Conservation (phyloP, 2,113 vertebrate genomes). For the Physeter macrocephalus region DNA sequence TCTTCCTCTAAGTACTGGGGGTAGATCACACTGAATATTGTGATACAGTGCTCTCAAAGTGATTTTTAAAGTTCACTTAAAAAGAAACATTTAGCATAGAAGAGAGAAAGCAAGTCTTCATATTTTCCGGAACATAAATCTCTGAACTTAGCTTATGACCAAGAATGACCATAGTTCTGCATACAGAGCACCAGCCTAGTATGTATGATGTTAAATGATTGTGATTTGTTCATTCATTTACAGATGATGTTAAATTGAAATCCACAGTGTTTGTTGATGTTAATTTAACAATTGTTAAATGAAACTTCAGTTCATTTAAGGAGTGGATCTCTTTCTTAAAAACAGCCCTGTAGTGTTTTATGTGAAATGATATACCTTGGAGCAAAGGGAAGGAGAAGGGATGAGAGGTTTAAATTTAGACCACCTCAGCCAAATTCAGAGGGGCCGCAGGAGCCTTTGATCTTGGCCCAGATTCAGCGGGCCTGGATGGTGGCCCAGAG, state of each 20-base stretch:
- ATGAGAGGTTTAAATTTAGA: background rate
- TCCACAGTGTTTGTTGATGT: background rate
- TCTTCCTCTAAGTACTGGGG: background rate
- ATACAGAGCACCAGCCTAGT: background rate
- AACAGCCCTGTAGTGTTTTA: background rate
- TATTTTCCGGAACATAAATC: background rate
- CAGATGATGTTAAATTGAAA: background rate
- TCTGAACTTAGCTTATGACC: background rate
- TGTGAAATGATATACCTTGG: background rate
- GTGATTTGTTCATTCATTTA: background rate
- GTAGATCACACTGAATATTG: background rate
- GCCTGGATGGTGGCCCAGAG: background rate
- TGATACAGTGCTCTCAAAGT: background rate
- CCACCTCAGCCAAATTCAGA: background rate
- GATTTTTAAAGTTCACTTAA: background rate
- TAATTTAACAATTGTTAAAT: background rate
- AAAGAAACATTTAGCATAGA: background rate
- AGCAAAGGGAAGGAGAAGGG: background rate
- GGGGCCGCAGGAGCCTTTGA: background rate
- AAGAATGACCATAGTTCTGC: background rate
- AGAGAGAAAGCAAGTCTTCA: background rate
- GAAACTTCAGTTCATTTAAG: background rate
- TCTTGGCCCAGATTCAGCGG: background rate
- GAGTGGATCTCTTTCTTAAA: background rate
- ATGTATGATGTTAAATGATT: background rate